Conservation (phyloP, 2,113 vertebrate species). For the Oophaga pumilio region DNA sequence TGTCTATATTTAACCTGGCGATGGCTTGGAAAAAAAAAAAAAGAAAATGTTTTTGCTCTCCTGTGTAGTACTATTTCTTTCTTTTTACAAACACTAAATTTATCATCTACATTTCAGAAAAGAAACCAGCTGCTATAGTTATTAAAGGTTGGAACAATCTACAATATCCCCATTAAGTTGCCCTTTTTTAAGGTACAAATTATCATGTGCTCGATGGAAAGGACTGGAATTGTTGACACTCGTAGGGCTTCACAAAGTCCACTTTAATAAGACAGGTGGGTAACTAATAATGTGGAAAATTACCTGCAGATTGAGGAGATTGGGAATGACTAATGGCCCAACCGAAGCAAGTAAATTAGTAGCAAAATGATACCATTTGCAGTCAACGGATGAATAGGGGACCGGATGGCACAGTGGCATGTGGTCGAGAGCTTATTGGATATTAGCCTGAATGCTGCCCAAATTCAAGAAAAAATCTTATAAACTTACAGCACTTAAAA, state of each 20-base stretch:
- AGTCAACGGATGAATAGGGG: slow-evolving; percentile 71
- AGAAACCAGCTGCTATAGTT: slow-evolving; percentile 80
- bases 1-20: slow-evolving; percentile 65
- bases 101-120: slow-evolving; percentile 76
- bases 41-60: slow-evolving; percentile 67
- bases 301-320: slow-evolving; percentile 85
- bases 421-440: slow-evolving; percentile 70
- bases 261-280: slow-evolving; percentile 85
- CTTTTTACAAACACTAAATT: slow-evolving; percentile 66
- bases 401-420: slow-evolving; percentile 76
- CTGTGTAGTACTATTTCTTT: slow-evolving; percentile 61
- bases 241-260: slow-evolving; percentile 78
- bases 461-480: slow-evolving; percentile 67
- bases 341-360: slow-evolving; percentile 82
- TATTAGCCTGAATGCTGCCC: slow-evolving; percentile 68
- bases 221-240: slow-evolving; percentile 77
- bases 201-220: slow-evolving; percentile 82
- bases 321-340: slow-evolving; percentile 85
- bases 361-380: slow-evolving; percentile 85
- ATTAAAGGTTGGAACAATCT: slow-evolving; percentile 80
- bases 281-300: slow-evolving; percentile 88
- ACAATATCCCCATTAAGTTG: slow-evolving; percentile 80
- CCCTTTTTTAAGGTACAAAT: slow-evolving; percentile 73
- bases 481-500: slow-evolving; percentile 48
- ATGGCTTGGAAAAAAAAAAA: slow-evolving; percentile 50